A percentile compares a stretch with the other conserved stretches of the same genome.
These are phyloP conservation scores for Zaprionus kolodkinae DNA, from an alignment of 1,140 invertebrate genomes.

Conservation along the genomic window DNA sequence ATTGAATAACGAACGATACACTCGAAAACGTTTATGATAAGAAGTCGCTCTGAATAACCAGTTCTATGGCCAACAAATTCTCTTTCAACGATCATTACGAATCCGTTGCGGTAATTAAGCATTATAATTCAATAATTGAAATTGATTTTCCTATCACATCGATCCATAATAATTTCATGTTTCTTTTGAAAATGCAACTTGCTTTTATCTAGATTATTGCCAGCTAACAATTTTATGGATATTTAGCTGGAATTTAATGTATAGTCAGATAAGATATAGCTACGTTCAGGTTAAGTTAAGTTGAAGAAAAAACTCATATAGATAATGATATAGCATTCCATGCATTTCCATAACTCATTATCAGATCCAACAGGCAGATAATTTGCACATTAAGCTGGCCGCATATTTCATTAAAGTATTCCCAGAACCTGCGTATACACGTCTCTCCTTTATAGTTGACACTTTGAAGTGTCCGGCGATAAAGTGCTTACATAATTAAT, in stretches of 20 bases:
- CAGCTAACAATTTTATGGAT: background rate
- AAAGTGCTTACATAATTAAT: constrained; percentile 28
- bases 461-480: constrained; percentile 9
- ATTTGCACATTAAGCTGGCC: background rate
- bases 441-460: background rate
- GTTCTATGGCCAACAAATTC: constrained; percentile 36
- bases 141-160: constrained; percentile 18
- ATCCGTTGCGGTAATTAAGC: constrained; percentile 43
- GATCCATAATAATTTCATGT: constrained; percentile 28
- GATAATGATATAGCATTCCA: constrained; percentile 3
- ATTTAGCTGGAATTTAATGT: constrained; percentile 1
- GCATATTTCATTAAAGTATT: background rate
- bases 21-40: constrained; percentile 68
- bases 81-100: constrained; percentile 24
- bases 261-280: background rate
- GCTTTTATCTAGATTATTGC: constrained; percentile 6
- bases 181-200: background rate
- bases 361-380: background rate
- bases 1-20: constrained; percentile 32
- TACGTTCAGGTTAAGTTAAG: background rate
- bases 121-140: constrained; percentile 39
- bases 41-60: constrained; percentile 26
- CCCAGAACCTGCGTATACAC: background rate
- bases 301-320: background rate
- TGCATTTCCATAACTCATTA: background rate